Percentiles rank a stretch among this genome's conserved stretches.
These are phyloP conservation scores for Lithophane leautieri DNA, from an alignment of 2,888 invertebrate genomes.

Conservation along the genomic window DNA sequence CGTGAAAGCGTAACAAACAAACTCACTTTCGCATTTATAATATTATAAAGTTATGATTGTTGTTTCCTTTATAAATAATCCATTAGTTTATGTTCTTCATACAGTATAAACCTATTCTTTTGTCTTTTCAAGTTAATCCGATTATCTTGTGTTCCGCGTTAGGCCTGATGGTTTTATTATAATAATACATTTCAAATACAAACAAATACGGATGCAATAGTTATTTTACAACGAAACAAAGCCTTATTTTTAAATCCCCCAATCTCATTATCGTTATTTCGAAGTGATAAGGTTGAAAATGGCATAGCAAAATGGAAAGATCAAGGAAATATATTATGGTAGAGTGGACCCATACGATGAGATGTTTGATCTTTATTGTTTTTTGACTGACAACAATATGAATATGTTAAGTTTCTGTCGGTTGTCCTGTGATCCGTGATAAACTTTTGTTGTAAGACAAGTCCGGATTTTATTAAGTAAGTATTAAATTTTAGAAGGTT, in stretches of 20 bases:
- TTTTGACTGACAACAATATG: conserved; percentile 40
- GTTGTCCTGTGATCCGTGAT: conserved; percentile 10
- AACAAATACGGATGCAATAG: conserved; percentile 39
- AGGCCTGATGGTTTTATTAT: conserved; percentile 29
- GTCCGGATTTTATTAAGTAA: not conserved
- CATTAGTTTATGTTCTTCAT: not conserved
- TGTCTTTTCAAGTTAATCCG: conserved; percentile 15
- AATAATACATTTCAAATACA: conserved; percentile 46
- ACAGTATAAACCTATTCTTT: not conserved
- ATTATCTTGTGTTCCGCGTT: conserved; percentile 6
- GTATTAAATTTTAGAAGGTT: not conserved
- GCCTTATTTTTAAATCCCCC: not conserved
- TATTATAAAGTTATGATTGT: too few relatives aligned
- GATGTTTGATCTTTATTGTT: conserved; percentile 53
- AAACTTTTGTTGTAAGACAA: not conserved
- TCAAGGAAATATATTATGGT: conserved; percentile 51
- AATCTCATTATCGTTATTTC: not conserved
- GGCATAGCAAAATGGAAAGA: conserved; percentile 39
- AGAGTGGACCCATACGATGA: conserved; percentile 16
- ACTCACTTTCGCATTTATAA: too few relatives aligned
- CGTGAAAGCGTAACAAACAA: too few relatives aligned
- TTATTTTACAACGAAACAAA: conserved; percentile 28
- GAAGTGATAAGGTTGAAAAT: conserved; percentile 3
- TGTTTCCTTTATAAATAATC: too few relatives aligned
- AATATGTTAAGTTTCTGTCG: conserved; percentile 37